A percentile compares a stretch with the other conserved stretches of the same genome.
These are phyloP conservation scores for Acomys russatus DNA, from an alignment of 2,797 vertebrate genomes.

Conservation along the genomic window DNA sequence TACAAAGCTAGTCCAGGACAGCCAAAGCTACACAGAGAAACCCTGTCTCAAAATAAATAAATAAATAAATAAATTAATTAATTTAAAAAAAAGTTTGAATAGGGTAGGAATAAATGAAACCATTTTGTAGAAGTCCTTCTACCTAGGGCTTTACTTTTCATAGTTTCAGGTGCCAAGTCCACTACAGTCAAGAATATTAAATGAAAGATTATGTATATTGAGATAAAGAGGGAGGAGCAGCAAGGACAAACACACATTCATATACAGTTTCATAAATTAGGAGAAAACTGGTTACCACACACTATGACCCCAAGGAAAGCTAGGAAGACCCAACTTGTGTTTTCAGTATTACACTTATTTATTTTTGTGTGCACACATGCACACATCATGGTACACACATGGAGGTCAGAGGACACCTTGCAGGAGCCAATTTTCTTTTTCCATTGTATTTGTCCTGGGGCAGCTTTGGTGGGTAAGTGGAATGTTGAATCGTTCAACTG, in stretches of 20 bases:
- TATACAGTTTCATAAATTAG: background rate
- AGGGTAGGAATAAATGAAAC: background rate
- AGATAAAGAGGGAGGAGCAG: background rate
- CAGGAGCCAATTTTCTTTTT: background rate
- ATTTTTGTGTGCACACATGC: background rate
- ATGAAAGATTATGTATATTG: background rate
- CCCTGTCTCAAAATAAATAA: no score
- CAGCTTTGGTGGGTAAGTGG: background rate
- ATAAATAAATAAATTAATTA: no score
- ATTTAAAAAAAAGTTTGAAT: background rate
- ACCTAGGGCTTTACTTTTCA: background rate
- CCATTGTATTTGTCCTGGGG: background rate
- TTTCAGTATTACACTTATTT: background rate
- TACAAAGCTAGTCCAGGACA: no score
- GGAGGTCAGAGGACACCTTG: background rate
- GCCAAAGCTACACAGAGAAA: no score
- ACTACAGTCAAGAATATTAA: background rate
- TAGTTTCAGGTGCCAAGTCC: background rate
- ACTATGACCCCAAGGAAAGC: background rate
- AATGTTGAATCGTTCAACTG: background rate
- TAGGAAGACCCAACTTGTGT: background rate
- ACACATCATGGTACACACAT: no score
- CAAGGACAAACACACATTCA: no score
- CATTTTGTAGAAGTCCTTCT: background rate
- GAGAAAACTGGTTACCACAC: background rate